Evolutionary conservation across 2,797 vertebrate genomes (phyloP), one percentile per base, ranked within the genome.

Genomic region (Falco concolor): DNA sequence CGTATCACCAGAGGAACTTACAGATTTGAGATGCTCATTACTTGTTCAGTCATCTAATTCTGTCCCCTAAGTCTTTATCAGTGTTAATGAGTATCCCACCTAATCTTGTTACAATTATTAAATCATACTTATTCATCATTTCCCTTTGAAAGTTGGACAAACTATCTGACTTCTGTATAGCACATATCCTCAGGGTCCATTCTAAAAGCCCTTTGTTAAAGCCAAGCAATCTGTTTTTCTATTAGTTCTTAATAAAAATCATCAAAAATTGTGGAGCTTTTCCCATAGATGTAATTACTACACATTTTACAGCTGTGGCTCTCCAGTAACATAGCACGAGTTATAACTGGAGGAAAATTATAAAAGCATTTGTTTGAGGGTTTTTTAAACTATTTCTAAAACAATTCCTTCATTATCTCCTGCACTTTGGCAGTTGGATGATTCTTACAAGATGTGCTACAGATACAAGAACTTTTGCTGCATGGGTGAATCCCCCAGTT

Each of bases 321-420:
- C 8, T 83, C 27, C 64, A 59, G 52, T 52, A 72, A 76, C 13
- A 36, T 14, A 85, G 45, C 10, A 20, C 50, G 30, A 77, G 49
- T 63, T 87, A 20, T 10, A 9, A 53, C 24, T 53, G 30, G 22
- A 73, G 68, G 27, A 79, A 84, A 56, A 47, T 32, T 3, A 56
- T 6, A 47, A 65, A 61, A 7, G 1, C 1, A 9, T 34, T 50
- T 50, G 28, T 16, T 53, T 9, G 28, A 7, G 2, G 2, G 3
- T 6, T 67, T 85, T 87, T 60, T 1, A 18, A 69, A 13, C 7
- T 34, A 19, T 32, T 54, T 82, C 70, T 84, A 34, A 86, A 90
- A 36, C n/a, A 45, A 53, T 30, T 83, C 45, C 17, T 74, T 79
- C n/a, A 53, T 68, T 74, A 36, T 42, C 13, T 18, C 12, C 25